Base-by-base conservation (phyloP, 2,888 invertebrate species). In the Cephus rjabovi region DNA sequence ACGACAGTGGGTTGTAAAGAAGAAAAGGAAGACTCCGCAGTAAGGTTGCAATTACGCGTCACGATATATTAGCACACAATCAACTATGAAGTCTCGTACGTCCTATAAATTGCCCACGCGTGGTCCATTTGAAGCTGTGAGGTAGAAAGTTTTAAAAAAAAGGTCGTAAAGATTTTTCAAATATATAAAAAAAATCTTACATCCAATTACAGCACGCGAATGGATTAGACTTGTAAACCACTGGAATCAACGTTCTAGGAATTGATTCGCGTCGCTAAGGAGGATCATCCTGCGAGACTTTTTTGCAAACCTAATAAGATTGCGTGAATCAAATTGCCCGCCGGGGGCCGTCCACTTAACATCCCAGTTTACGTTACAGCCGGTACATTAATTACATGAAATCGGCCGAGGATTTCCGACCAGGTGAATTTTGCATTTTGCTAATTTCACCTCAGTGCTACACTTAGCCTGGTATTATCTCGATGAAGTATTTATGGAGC, bases 1-100 rank as follows among this genome's bases (percentile, higher is more conserved):
- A 40, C 23, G 4, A 70, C 30, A 1, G 31, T 31, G 31, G 31
- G 31, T 15, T 9, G 71, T 34, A 34, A 71, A 40, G 0, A 56
- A 56, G 1, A 56, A 23, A 56, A 9, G 15, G 15, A 56, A 56
- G 23, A 56, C 9, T 33, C 12, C 4, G 31, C 31, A 23, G 1
- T 74, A 75, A 83, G 80, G 79, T 82, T 81, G 80, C 79, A 83
- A 79, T 79, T 81, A 77, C 76, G 77, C 76, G 80, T 79, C 78
- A 79, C 35, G 74, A 78, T 78, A 79, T 81, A 85, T 86, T 86
- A 86, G 80, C 84, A 83, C 83, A 86, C 84, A 86, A 86, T 86
- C 82, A 84, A 80, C 81, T 77, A 83, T 81, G 83, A 86, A 84
- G 75, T 70, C 69, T 75, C 68, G 81, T 76, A 78, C 71, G 73